Conservation (phyloP, 2,113 vertebrate species). For the Hyperoodon ampullatus region DNA sequence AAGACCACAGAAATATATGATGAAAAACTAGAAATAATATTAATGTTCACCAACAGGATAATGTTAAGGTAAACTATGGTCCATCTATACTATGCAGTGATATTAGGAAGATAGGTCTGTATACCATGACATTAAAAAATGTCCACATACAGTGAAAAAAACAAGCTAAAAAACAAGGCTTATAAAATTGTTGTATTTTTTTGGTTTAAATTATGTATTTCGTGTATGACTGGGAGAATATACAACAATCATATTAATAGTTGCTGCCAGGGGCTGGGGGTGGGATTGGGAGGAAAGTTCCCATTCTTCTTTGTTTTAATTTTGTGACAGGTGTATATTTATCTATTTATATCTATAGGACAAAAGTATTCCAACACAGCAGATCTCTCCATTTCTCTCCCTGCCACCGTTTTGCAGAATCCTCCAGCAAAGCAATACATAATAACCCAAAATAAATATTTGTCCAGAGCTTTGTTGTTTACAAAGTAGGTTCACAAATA, state of each 20-base stretch:
- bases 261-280: neutral
- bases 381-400: neutral
- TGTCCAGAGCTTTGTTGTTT: neutral
- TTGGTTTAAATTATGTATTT: neutral
- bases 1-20: neutral
- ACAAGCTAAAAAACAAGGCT: neutral
- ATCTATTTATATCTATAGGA: neutral
- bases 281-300: neutral
- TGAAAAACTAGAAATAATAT: neutral
- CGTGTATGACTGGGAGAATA: neutral
- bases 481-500: neutral
- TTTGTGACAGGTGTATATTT: neutral
- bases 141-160: neutral
- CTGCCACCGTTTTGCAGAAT: neutral
- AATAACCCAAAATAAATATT: neutral
- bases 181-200: neutral
- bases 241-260: neutral
- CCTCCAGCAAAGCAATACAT: neutral
- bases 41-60: neutral
- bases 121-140: neutral
- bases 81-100: neutral
- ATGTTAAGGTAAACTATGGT: neutral
- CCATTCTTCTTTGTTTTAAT: neutral
- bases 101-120: neutral
- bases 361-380: neutral